These are phyloP conservation scores for Platypus cylindrus DNA, from an alignment of 2,888 invertebrate genomes.

Conservation along the genomic window DNA sequence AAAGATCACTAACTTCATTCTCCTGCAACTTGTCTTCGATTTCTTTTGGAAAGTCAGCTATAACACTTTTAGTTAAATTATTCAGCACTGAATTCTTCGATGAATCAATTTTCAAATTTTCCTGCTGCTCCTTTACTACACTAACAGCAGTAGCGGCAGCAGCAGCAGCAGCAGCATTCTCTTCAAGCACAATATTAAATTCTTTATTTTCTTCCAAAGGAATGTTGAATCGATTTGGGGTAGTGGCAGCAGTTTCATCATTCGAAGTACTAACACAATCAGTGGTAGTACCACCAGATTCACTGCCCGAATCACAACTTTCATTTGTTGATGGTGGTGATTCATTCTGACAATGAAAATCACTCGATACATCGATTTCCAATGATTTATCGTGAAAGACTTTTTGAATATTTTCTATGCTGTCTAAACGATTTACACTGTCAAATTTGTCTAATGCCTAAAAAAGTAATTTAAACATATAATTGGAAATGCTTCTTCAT, in stretches of 20 bases:
- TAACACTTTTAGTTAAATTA: conserved; percentile 23
- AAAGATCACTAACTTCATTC: conserved; percentile 30
- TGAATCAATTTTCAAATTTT: neutral
- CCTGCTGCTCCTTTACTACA: neutral
- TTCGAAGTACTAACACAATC: conserved; percentile 5
- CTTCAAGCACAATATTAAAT: conserved; percentile 30
- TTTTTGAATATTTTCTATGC: conserved; percentile 40
- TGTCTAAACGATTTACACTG: conserved; percentile 39
- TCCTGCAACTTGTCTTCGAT: conserved; percentile 45
- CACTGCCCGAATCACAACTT: conserved; percentile 19
- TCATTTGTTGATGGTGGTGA: conserved; percentile 4
- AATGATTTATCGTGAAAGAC: conserved; percentile 45
- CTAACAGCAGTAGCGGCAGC: conserved; percentile 1
- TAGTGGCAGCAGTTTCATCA: conserved; percentile 26
- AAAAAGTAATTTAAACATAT: neutral
- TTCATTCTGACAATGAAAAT: conserved; percentile 2
- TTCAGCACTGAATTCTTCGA: neutral
- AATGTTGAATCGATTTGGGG: conserved; percentile 22
- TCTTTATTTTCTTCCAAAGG: conserved; percentile 10
- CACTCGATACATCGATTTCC: conserved; percentile 29
- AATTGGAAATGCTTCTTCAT: neutral
- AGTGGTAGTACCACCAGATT: conserved; percentile 8
- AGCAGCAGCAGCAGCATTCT: neutral
- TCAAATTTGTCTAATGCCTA: conserved; percentile 30
- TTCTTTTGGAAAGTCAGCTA: conserved; percentile 47